Evolutionary conservation across 2,113 vertebrate genomes (phyloP).

Genomic region (Oreamnos americanus): DNA sequence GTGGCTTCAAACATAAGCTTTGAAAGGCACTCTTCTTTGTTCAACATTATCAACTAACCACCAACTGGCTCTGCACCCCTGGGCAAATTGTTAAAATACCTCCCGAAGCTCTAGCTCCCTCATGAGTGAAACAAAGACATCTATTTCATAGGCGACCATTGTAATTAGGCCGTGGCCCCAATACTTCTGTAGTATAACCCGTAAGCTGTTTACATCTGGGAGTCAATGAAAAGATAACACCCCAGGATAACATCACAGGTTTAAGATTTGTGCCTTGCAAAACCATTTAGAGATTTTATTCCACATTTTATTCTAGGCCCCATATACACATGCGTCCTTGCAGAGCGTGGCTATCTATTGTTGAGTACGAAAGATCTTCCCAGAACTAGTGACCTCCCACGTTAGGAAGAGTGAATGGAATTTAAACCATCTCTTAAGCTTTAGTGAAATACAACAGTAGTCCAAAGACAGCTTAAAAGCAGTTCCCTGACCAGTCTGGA

Average conservation of each 20-base stretch:
- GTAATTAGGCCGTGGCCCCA: neutral
- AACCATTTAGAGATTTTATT: neutral
- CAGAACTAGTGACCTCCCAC: neutral
- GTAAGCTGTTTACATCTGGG: neutral
- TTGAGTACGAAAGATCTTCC: neutral
- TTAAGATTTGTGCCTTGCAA: neutral
- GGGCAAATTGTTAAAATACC: neutral
- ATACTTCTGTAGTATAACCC: neutral
- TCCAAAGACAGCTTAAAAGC: neutral
- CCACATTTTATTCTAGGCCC: neutral
- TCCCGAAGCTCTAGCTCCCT: neutral
- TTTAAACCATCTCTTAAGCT: neutral
- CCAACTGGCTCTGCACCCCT: too few species aligned
- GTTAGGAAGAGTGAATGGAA: neutral
- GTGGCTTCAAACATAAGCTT: neutral
- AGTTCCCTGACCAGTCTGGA: neutral
- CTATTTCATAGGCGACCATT: neutral
- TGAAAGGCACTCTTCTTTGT: neutral
- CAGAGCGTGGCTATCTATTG: neutral
- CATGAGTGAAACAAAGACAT: neutral
- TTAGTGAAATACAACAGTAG: neutral
- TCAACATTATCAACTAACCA: neutral
- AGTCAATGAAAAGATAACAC: neutral
- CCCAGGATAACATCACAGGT: neutral
- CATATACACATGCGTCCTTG: neutral